Base-by-base conservation (phyloP, 2,113 vertebrate genomes). In the Leptobrachium ailaonicum region DNA sequence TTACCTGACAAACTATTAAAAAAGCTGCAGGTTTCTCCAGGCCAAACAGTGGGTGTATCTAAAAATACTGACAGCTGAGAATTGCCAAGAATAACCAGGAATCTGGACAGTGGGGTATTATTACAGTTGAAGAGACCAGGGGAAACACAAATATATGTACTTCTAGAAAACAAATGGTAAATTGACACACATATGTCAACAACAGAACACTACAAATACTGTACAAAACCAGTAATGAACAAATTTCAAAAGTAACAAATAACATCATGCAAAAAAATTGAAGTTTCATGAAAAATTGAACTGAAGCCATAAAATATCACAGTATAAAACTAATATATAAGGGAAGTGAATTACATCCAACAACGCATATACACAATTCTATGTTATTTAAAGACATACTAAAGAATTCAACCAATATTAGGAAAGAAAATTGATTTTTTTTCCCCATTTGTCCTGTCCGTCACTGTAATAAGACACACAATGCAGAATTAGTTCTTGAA, bases 31-130 rank as follows among this genome's bases (percentile, higher is more conserved):
- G 10, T 43, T 71, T 6, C 63, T 45, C 3, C 78, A 32, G 66
- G 68, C 71, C 40, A 73, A 32, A 75, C 63, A 80, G 66, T 11
- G 50, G 14, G 50, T 3, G 40, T 53, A 60, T 69, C 64, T 81
- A 81, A 81, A 81, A 81, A 81, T 72, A 79, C n/a, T 53, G 72
- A 81, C 79, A 81, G 73, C 63, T 69, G 72, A 75, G 53, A 81
- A 32, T 56, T 74, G 64, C 53, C 63, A 62, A 41, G 45, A 74
- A 81, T 74, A 75, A 71, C 72, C 32, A 20, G 11, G 53, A 63
- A 67, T 74, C 71, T 80, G 44, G 5, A 69, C 9, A 47, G 66
- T 40, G 73, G 56, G 50, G 7, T 14, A 13, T 47, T 41, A 9
- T 45, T 56, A 9, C 40, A 76, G 12, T 6, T 43, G 12, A 68